Base-by-base conservation (phyloP, 2,888 invertebrate species). In the Phrixothrix hirtus region DNA sequence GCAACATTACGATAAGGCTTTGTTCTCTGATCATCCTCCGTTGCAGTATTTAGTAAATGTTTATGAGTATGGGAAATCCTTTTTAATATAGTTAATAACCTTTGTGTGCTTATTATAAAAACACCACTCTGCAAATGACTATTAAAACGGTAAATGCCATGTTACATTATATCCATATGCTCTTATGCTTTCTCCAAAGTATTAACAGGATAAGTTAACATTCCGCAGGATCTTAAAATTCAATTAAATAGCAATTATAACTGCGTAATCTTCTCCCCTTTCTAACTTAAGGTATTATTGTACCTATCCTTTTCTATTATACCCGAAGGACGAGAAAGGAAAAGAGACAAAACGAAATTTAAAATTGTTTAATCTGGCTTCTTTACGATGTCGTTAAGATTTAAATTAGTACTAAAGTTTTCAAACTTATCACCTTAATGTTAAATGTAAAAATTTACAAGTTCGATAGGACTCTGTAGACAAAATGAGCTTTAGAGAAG, bases 191-290 rank as follows among this genome's bases (percentile, higher is more conserved):
- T 38, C 46, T 46, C 46, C 34, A n/a, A 30, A 29, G 36, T 46
- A 12, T 46, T 45, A 46, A 46, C 41, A 45, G 41, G 38, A 26
- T 6, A 16, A 45, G 52, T 39, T 46, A 50, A 46, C 52, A 36
- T 46, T 46, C 34, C 45, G 30, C 45, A 41, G 45, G 41, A 30
- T 36, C 45, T 50, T 46, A 52, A 46, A 45, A 52, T 52, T 52
- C 52, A 52, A 52, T 52, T 52, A 46, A 45, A 52, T 52, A 26
- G 52, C 46, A 52, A 52, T 52, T 52, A 52, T 52, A 46, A 46
- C 52, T 45, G 39, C 26, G 41, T 52, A 52, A 52, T 45, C 52
- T 41, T 27, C 31, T 46, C 43, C 52, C 39, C 39, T 41, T 41
- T 46, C 38, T 41, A 21, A 29, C 45, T 27, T n/a, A 9, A 30